Percentiles rank a stretch among this genome's conserved stretches.
These are phyloP conservation scores for Sepioteuthis lessoniana DNA, from an alignment of 2,888 invertebrate genomes.

Conservation along the genomic window DNA sequence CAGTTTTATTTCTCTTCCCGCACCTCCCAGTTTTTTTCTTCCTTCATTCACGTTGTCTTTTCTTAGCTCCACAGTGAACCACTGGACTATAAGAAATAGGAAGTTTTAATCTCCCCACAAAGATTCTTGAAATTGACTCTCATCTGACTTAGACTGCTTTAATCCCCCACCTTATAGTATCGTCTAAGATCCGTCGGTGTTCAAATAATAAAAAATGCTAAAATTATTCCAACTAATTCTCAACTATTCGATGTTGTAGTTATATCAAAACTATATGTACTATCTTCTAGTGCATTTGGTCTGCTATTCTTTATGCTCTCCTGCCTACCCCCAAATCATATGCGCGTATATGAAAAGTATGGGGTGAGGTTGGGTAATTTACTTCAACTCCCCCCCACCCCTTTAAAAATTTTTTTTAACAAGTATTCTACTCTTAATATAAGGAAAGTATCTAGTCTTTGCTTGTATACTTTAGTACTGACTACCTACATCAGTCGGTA, in stretches of 20 bases:
- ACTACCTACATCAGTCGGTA: too few relatives aligned
- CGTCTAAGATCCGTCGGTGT: too few relatives aligned
- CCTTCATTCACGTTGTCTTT: background rate
- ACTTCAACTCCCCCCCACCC: background rate
- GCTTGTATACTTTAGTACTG: too few relatives aligned
- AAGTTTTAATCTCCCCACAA: background rate
- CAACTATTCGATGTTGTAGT: too few relatives aligned
- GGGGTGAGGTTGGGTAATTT: background rate
- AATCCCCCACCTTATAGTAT: background rate
- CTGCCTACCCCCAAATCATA: background rate
- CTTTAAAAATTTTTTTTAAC: too few relatives aligned
- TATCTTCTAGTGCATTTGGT: too few relatives aligned
- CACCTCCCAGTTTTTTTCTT: background rate
- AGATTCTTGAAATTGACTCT: background rate
- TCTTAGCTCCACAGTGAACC: background rate
- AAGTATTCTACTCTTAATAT: too few relatives aligned
- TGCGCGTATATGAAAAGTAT: background rate
- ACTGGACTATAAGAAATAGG: background rate
- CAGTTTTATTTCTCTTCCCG: background rate
- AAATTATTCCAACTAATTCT: too few relatives aligned
- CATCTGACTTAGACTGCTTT: background rate
- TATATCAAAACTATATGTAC: too few relatives aligned
- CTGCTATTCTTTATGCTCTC: too few relatives aligned
- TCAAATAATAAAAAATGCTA: too few relatives aligned
- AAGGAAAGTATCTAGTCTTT: too few relatives aligned